Evolutionary conservation across 2,797 vertebrate species (phyloP).

Genomic region (Parauchenoglanis ngamensis): DNA sequence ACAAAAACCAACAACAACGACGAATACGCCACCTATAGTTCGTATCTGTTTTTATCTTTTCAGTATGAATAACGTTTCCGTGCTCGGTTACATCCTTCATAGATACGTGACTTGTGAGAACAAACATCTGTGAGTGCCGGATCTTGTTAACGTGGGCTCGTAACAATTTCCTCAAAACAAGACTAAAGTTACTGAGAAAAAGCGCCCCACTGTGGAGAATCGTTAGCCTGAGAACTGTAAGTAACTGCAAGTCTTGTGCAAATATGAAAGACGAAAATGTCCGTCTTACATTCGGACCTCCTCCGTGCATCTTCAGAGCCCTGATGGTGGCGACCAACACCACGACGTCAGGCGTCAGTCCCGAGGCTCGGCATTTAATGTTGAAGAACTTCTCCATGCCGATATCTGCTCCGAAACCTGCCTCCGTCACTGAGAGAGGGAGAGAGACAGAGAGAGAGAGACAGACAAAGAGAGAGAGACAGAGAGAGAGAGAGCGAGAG

Average conservation of each 20-base stretch:
- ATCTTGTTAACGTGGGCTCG: background rate
- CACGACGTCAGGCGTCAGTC: constrained; percentile 90
- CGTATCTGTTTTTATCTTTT: background rate
- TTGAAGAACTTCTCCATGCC: constrained; percentile 99
- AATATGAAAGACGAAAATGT: background rate
- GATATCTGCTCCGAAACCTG: constrained; percentile 97
- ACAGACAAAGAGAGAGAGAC: background rate
- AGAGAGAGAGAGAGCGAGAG: too few relatives aligned
- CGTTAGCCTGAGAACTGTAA: background rate
- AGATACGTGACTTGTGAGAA: background rate
- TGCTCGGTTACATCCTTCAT: background rate
- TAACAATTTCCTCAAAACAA: background rate
- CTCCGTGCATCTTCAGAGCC: constrained; percentile 98
- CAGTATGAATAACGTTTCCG: background rate
- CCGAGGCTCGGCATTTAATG: constrained; percentile 95
- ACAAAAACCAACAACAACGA: background rate
- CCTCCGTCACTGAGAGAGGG: constrained; percentile 57
- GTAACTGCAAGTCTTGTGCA: background rate
- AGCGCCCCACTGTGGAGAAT: background rate
- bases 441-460: background rate
- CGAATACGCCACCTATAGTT: background rate
- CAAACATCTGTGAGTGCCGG: background rate
- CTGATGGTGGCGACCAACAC: constrained; percentile 94
- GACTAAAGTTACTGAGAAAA: background rate
- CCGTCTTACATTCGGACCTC: constrained; percentile 86